Conservation (phyloP, 2,113 vertebrate species). For the Nyctibius bracteatus region DNA sequence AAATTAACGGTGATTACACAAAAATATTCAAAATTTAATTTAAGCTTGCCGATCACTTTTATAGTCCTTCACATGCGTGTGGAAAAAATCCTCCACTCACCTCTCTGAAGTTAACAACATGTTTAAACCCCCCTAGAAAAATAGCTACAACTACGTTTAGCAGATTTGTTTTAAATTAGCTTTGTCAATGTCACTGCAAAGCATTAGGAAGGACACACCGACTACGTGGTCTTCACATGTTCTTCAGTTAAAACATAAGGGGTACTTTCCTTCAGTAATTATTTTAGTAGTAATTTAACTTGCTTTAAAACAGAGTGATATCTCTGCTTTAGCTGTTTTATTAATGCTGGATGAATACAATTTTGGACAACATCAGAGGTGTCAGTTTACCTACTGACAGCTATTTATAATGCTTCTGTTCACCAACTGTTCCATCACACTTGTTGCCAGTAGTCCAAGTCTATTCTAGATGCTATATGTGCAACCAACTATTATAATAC, state of each 20-base stretch:
- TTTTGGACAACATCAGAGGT: background rate
- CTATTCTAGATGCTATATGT: background rate
- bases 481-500: background rate
- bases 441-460: background rate
- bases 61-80: background rate
- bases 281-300: background rate
- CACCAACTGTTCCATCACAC: conserved; percentile 12
- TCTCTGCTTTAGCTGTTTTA: background rate
- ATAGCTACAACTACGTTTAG: background rate
- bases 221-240: fast-evolving
- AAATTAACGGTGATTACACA: conserved; percentile 14
- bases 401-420: background rate
- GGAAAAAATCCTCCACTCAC: conserved; percentile 4
- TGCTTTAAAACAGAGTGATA: background rate
- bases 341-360: background rate
- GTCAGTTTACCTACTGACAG: background rate
- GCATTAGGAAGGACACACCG: background rate
- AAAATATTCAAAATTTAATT: conserved; percentile 49
- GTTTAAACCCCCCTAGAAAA: background rate
- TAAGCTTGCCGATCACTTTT: background rate
- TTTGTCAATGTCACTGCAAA: background rate
- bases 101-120: background rate
- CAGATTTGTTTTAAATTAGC: background rate
- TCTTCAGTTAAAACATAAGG: background rate
- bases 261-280: background rate